Conservation (phyloP, 2,113 vertebrate species). For the Orientallactaga bullata region DNA sequence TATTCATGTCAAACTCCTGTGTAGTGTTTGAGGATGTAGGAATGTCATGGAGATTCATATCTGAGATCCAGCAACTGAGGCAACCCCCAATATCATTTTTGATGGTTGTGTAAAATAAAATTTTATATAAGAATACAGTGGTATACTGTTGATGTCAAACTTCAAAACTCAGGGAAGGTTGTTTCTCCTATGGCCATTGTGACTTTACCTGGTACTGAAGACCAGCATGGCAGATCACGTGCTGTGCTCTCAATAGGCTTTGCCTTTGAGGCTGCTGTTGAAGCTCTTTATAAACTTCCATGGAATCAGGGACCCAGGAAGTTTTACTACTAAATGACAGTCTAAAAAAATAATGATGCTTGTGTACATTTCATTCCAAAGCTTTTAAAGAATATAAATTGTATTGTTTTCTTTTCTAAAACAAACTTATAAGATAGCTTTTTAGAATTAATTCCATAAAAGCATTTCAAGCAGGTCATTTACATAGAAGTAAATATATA, state of each 20-base stretch:
- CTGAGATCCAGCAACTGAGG: neutral
- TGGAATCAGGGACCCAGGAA: neutral
- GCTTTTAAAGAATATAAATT: neutral
- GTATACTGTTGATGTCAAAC: neutral
- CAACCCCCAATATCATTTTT: neutral
- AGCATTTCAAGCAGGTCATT: slow-evolving; percentile 36
- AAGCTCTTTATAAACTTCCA: neutral
- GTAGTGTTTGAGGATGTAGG: neutral
- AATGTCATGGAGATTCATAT: neutral
- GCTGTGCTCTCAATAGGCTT: fast-evolving
- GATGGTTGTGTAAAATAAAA: neutral
- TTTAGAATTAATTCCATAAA: neutral
- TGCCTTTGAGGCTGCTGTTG: neutral
- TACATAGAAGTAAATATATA: neutral
- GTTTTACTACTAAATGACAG: neutral
- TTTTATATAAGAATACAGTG: neutral
- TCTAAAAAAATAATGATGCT: neutral
- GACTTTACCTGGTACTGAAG: neutral
- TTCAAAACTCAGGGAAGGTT: neutral
- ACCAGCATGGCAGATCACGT: neutral
- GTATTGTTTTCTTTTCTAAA: slow-evolving; percentile 6
- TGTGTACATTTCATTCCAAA: neutral
- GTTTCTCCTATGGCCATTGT: neutral
- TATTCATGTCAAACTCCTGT: neutral
- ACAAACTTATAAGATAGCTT: slow-evolving; percentile 42